phyloP scores from a whole-genome alignment of 2,113 vertebrate genomes.

The Callithrix jacchus region DNA sequence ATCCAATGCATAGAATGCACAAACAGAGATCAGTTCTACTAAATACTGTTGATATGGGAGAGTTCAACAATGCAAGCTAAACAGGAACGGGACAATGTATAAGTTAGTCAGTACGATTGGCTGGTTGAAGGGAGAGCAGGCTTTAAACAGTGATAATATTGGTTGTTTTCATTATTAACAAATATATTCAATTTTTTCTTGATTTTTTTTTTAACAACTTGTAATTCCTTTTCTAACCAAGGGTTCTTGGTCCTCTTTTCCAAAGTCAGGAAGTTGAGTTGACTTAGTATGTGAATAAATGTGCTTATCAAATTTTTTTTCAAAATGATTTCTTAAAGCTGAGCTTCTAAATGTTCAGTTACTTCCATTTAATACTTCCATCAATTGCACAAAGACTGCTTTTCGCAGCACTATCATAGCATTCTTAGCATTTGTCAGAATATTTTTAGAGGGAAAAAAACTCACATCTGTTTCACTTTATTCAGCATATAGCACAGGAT shows the following conservation, averaged over 20 bases:
- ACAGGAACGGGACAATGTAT: not conserved
- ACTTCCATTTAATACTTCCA: not conserved
- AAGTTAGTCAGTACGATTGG: not conserved
- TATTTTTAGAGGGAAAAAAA: not conserved
- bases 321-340: not conserved
- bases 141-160: not conserved
- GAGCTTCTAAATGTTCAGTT: not conserved
- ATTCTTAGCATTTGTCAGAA: not conserved
- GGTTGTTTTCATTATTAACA: not conserved
- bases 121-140: not conserved
- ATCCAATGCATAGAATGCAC: not conserved
- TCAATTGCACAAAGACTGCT: not conserved
- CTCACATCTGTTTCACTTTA: not conserved
- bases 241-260: not conserved
- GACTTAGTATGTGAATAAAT: not conserved
- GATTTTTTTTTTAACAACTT: not conserved
- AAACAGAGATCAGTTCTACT: not conserved
- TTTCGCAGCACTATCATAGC: not conserved
- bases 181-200: not conserved
- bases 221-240: not conserved
- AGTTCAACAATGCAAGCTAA: not conserved
- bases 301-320: not conserved
- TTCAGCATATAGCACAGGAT: not conserved
- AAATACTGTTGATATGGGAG: not conserved
- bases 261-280: not conserved